phyloP scores from a whole-genome alignment of 2,888 invertebrate species.

The Eubasilissa splendida region DNA sequence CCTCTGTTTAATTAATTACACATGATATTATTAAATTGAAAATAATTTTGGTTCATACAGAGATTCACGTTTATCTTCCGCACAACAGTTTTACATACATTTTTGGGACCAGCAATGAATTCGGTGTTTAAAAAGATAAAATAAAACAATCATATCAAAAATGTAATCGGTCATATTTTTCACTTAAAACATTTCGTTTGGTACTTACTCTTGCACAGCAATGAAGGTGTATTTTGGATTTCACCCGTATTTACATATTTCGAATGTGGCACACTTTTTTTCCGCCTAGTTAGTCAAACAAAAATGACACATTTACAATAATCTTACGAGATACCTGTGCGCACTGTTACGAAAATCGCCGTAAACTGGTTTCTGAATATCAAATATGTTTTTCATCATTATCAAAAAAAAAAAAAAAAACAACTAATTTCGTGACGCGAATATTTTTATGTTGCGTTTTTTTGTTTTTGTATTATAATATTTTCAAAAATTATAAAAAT shows the following conservation, averaged over 20 bases:
- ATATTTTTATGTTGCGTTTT: background rate
- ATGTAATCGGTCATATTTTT: too few relatives aligned
- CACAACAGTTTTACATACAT: too few relatives aligned
- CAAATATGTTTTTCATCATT: background rate
- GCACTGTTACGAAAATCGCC: background rate
- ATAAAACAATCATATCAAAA: too few relatives aligned
- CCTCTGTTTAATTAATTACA: too few relatives aligned
- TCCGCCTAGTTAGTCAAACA: conserved; percentile 31
- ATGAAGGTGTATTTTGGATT: background rate
- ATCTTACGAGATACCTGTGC: conserved; percentile 7
- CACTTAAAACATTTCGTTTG: background rate
- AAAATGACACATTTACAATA: conserved; percentile 21
- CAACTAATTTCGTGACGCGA: background rate
- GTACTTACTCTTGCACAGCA: background rate
- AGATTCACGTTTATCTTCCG: too few relatives aligned
- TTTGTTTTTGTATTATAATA: too few relatives aligned
- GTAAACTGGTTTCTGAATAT: conserved; percentile 14
- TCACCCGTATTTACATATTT: conserved; percentile 31
- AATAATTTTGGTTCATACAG: too few relatives aligned
- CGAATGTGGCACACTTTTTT: conserved; percentile 34
- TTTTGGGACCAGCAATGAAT: too few relatives aligned
- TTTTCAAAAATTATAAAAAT: too few relatives aligned
- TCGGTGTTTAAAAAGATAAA: too few relatives aligned
- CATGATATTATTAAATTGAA: too few relatives aligned
- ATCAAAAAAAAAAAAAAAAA: background rate